A percentile compares a stretch with the other conserved stretches of the same genome.
Evolutionary conservation across 1,140 invertebrate species (phyloP).

Genomic region (Sycophaga agraensis): DNA sequence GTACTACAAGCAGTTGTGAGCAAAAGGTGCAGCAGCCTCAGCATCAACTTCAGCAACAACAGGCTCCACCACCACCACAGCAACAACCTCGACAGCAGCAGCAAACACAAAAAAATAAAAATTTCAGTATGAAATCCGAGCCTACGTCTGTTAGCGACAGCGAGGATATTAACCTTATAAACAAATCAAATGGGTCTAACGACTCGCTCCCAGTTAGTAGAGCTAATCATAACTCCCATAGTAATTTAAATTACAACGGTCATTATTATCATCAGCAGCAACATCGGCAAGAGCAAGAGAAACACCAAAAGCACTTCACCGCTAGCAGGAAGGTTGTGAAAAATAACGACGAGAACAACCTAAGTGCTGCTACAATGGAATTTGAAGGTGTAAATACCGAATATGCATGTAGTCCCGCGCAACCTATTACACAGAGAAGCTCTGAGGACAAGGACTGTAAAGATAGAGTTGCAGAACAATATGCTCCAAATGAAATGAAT

Average conservation of each 20-base stretch:
- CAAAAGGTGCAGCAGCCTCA: constrained; percentile 33
- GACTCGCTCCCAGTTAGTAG: constrained; percentile 11
- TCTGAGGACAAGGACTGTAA: not conserved
- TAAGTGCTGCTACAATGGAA: not conserved
- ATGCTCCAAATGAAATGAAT: not conserved
- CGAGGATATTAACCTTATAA: constrained; percentile 31
- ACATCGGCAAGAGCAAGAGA: constrained; percentile 26
- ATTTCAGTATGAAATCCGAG: constrained; percentile 35
- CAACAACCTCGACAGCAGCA: constrained; percentile 27
- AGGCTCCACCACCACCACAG: constrained; percentile 28
- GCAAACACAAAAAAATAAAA: constrained; percentile 39
- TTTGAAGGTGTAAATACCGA: not conserved
- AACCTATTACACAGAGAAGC: not conserved
- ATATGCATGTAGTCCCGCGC: not conserved
- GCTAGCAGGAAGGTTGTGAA: not conserved
- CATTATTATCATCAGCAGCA: constrained; percentile 31
- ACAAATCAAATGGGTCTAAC: not conserved
- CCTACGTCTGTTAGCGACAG: constrained; percentile 43
- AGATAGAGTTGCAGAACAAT: not conserved
- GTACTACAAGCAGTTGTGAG: constrained; percentile 31
- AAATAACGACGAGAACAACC: not conserved
- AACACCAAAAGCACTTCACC: not conserved
- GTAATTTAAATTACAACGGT: constrained; percentile 38
- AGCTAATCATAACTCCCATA: constrained; percentile 30
- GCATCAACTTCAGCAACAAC: constrained; percentile 37